Conservation (phyloP, 2,113 vertebrate genomes). For the Gasterosteus nipponicus region DNA sequence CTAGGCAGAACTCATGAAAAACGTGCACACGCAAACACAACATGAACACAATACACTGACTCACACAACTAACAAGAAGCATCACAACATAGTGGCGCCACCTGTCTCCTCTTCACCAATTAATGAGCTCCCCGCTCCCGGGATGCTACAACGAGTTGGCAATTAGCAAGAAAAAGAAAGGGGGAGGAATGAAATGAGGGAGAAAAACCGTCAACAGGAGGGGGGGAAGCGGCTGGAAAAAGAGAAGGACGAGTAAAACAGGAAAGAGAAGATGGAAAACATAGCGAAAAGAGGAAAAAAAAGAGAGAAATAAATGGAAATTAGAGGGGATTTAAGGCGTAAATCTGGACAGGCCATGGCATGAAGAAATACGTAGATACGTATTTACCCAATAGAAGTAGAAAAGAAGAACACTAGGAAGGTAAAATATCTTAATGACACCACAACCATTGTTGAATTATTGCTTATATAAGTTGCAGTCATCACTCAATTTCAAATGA, state of each 20-base stretch:
- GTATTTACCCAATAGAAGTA: background rate
- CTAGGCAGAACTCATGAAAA: conserved; percentile 33
- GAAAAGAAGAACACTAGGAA: background rate
- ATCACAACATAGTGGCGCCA: conserved; percentile 89
- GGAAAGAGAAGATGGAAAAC: background rate
- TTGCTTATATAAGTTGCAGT: background rate
- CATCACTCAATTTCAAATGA: background rate
- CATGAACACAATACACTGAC: conserved; percentile 59
- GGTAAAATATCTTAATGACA: background rate
- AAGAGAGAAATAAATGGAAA: background rate
- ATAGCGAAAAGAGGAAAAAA: conserved; percentile 12
- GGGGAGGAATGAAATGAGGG: conserved; percentile 63
- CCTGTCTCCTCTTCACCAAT: conserved; percentile 88
- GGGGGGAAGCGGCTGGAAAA: conserved; percentile 5
- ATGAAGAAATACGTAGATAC: background rate
- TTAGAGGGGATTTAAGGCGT: conserved; percentile 24
- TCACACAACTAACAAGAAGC: conserved; percentile 86
- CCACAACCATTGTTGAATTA: background rate
- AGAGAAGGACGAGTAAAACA: conserved; percentile 11
- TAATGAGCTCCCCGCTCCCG: conserved; percentile 84
- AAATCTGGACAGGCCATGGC: background rate
- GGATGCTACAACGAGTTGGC: conserved; percentile 83
- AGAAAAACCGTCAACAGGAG: conserved; percentile 43
- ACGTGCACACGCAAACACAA: conserved; percentile 51
- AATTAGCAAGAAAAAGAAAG: conserved; percentile 84